A percentile compares a stretch with the other conserved stretches of the same genome.
Conservation (phyloP, 2,797 vertebrate species). For the Toxotes lorentzi region DNA sequence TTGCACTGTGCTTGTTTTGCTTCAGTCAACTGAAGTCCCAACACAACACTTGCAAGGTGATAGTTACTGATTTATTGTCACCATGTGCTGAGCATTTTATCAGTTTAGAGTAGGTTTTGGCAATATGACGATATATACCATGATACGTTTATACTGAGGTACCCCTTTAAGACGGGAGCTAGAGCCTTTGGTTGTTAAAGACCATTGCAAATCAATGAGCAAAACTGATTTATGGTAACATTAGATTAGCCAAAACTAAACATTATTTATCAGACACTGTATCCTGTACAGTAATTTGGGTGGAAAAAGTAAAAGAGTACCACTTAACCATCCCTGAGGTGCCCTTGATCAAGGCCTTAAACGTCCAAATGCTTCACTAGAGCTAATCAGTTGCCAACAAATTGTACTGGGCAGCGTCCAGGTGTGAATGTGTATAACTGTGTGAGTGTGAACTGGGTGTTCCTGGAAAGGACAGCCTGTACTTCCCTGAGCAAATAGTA, state of each 20-base stretch:
- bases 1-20: slow-evolving; percentile 19
- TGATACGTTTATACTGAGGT: neutral
- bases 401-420: slow-evolving; percentile 19
- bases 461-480: slow-evolving; percentile 12
- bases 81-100: neutral
- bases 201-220: neutral
- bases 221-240: neutral
- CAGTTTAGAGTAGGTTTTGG: neutral
- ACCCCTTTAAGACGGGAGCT: neutral
- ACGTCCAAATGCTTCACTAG: neutral
- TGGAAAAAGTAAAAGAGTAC: slow-evolving; percentile 1
- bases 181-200: neutral
- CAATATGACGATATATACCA: neutral
- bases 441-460: slow-evolving; percentile 22
- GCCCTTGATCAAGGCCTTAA: neutral
- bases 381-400: slow-evolving; percentile 20
- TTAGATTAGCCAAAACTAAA: neutral
- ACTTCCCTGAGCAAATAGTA: neutral
- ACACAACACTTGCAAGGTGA: neutral
- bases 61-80: slow-evolving; percentile 10
- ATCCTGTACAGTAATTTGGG: neutral
- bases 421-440: slow-evolving; percentile 16
- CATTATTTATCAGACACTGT: neutral
- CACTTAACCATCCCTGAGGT: neutral
- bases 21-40: slow-evolving; percentile 10